Evolutionary conservation across 92 coral and sea anemone genomes (phyloP).

Genomic region (Chrysogorgia sp.): DNA sequence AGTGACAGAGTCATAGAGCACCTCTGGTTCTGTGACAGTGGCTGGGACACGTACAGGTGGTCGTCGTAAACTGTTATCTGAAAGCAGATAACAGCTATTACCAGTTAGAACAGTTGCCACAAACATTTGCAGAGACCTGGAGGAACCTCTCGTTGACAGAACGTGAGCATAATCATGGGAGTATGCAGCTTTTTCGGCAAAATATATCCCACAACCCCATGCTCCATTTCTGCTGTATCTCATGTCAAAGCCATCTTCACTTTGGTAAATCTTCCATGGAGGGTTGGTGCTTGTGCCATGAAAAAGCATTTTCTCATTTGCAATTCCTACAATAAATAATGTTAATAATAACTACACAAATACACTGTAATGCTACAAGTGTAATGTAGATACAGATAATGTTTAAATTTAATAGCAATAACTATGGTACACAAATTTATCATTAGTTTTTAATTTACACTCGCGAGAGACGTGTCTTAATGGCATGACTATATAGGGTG

Average conservation of each 20-base stretch:
- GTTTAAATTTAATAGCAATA: too few relatives aligned
- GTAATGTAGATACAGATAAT: too few relatives aligned
- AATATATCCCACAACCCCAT: constrained; percentile 85
- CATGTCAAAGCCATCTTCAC: constrained; percentile 88
- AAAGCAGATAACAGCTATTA: constrained; percentile 50
- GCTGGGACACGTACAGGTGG: constrained; percentile 57
- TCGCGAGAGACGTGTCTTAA: too few relatives aligned
- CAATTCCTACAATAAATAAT: not conserved
- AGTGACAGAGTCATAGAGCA: constrained; percentile 71
- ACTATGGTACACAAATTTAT: too few relatives aligned
- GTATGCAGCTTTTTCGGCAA: constrained; percentile 72
- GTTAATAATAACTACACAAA: too few relatives aligned
- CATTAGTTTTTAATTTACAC: too few relatives aligned
- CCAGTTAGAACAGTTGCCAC: constrained; percentile 82
- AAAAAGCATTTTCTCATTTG: constrained; percentile 75
- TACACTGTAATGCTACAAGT: not conserved
- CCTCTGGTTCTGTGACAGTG: constrained; percentile 38
- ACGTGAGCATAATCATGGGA: constrained; percentile 35
- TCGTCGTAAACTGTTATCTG: constrained; percentile 47
- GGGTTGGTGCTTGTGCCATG: constrained; percentile 70
- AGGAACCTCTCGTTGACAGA: not conserved
- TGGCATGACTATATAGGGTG: too few relatives aligned
- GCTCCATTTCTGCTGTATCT: constrained; percentile 73
- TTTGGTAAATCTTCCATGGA: constrained; percentile 67
- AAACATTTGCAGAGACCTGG: constrained; percentile 53